Percentiles rank a stretch among this genome's conserved stretches.
Evolutionary conservation across 2,113 vertebrate species (phyloP).

Genomic region (Rissa tridactyla): DNA sequence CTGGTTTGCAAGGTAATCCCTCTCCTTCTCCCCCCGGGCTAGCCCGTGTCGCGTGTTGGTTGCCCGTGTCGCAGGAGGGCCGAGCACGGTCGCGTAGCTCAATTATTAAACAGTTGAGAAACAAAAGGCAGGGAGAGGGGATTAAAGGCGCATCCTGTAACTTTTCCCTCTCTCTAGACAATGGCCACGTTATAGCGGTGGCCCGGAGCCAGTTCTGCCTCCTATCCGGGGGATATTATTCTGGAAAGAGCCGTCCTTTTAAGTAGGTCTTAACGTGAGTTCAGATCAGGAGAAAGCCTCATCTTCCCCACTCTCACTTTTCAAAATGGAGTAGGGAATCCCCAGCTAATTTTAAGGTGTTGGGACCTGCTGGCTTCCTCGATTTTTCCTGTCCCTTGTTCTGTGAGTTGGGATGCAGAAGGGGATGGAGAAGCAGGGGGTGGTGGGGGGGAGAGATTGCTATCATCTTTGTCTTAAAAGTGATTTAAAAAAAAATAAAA

Average conservation of each 20-base stretch:
- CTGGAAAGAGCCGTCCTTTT: not conserved
- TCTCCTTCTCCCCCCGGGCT: not conserved
- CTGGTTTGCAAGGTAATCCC: constrained; percentile 94
- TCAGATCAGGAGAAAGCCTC: not conserved
- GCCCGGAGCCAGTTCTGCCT: constrained; percentile 41
- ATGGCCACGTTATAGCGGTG: constrained; percentile 63
- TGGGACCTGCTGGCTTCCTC: not conserved
- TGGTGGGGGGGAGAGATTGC: not conserved
- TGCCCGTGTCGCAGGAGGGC: not conserved
- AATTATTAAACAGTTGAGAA: not conserved
- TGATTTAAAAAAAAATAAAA: not conserved
- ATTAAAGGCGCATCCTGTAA: constrained; percentile 30
- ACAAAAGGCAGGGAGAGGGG: not conserved
- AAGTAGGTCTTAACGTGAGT: constrained; percentile 26
- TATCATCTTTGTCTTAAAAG: constrained; percentile 59
- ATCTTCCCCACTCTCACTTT: constrained; percentile 8
- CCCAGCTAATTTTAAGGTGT: constrained; percentile 30
- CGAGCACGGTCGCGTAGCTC: not conserved
- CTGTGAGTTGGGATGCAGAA: not conserved
- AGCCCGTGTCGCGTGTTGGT: not conserved
- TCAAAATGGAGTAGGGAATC: constrained; percentile 53
- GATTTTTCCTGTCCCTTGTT: not conserved
- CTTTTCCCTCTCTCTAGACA: constrained; percentile 64
- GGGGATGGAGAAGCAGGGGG: not conserved
- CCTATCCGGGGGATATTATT: not conserved